Evolutionary conservation across 2,888 invertebrate genomes (phyloP), one percentile per base, ranked within the genome.

Genomic region (Conops quadrifasciatus): DNA sequence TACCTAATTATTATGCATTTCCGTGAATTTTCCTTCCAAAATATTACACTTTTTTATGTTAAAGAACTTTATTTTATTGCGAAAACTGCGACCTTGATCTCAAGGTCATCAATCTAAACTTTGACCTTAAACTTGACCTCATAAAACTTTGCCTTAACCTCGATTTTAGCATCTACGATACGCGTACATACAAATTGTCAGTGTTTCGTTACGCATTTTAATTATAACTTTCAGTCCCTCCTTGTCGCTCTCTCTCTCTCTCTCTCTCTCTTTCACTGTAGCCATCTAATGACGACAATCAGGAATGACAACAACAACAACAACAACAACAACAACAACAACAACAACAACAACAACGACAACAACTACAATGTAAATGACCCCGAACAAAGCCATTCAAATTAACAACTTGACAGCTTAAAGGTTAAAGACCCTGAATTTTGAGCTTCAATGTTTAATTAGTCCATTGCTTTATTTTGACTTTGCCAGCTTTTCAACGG

Each of bases 101-200:
- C 9, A 36, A 36, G 36, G 36, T 36, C 9, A 9, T 7, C 36
- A 36, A 36, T 36, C 36, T 24, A 15, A 1, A 28, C 21, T 7
- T 11, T 53, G 51, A 21, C 65, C 66, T 21, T 30, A 15, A 66
- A 51, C 68, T 77, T 76, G 74, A 65, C 76, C 74, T 24, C 16
- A 24, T 24, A 49, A 49, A 5, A 49, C 49, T 75, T 77, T 79
- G 75, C 81, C 81, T 80, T 81, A 80, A 80, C 80, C 81, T 71
- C 75, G 75, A 74, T 74, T 19, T 36, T 19, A 64, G 21, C 58
- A 13, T 36, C 36, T 36, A 9, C 36, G 5, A 36, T 9, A 36
- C 36, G 36, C 36, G 9, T 36, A 36, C 5, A 36, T 4, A 36
- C 36, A 36, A 36, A 36, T 36, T 36, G 36, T 7, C 36, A 7